These are phyloP conservation scores for Phataginus tetradactyla DNA, from an alignment of 2,797 vertebrate genomes.

Conservation along the genomic window DNA sequence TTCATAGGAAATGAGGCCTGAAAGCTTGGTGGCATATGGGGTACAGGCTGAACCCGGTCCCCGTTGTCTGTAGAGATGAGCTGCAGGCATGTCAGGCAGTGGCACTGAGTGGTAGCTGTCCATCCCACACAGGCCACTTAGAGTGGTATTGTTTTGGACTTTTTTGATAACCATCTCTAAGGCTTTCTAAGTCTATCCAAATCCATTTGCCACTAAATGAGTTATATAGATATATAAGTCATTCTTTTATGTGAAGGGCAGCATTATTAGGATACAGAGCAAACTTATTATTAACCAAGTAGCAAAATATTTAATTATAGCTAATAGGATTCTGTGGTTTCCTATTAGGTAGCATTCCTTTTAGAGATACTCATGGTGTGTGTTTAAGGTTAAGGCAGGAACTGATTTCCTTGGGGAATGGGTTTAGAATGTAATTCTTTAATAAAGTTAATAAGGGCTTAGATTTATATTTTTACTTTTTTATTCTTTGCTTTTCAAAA, in stretches of 20 bases:
- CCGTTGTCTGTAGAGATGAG: not conserved
- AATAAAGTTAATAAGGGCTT: not conserved
- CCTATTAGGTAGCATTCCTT: not conserved
- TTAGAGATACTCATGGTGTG: not conserved
- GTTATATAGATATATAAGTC: not conserved
- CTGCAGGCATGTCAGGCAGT: not conserved
- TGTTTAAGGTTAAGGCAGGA: not conserved
- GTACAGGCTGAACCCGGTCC: too few species aligned
- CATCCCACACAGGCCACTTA: not conserved
- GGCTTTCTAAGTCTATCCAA: not conserved
- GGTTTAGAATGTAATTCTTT: constrained; percentile 2
- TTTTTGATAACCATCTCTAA: not conserved
- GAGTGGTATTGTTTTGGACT: not conserved
- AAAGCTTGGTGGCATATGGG: not conserved
- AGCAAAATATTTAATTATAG: not conserved
- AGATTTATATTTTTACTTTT: not conserved
- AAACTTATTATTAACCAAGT: constrained; percentile 21
- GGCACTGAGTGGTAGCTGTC: not conserved
- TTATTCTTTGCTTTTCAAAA: not conserved
- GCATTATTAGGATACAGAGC: not conserved
- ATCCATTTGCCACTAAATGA: not conserved
- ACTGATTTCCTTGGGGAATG: not conserved
- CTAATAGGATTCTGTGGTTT: not conserved
- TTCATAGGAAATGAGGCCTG: not conserved
- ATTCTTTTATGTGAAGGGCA: not conserved